A percentile compares a stretch with the other conserved stretches of the same genome.
Conservation (phyloP, 2,113 vertebrate species). For the Clarias magur region DNA sequence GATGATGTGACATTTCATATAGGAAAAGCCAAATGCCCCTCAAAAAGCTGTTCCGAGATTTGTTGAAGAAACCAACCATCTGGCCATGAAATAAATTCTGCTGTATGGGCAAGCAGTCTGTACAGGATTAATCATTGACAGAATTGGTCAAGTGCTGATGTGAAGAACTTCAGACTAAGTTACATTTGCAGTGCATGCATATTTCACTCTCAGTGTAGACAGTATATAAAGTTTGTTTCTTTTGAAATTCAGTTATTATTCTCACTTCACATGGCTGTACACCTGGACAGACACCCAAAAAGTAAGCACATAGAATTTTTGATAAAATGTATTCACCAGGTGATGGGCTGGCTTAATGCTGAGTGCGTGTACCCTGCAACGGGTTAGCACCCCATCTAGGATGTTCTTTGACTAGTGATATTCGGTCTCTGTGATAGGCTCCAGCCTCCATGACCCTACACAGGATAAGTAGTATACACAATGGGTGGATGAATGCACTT, state of each 20-base stretch:
- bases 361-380: too few species aligned
- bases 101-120: slow-evolving; percentile 10
- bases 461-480: too few species aligned
- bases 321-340: too few species aligned
- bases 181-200: neutral
- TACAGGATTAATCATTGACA: slow-evolving; percentile 42
- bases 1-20: slow-evolving; percentile 16
- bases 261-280: slow-evolving; percentile 53
- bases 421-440: too few species aligned
- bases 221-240: slow-evolving; percentile 54
- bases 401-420: too few species aligned
- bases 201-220: slow-evolving; percentile 48
- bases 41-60: slow-evolving; percentile 12
- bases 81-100: slow-evolving; percentile 32
- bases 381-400: too few species aligned
- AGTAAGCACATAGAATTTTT: too few species aligned
- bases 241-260: slow-evolving; percentile 58
- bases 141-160: slow-evolving; percentile 17
- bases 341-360: too few species aligned
- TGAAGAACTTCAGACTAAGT: neutral
- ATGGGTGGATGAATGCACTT: too few species aligned
- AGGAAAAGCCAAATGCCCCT: neutral
- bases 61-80: slow-evolving; percentile 38
- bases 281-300: too few species aligned
- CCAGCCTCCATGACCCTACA: too few species aligned